These are phyloP conservation scores for Vespertilio murinus DNA, from an alignment of 2,797 vertebrate species.

Conservation along the genomic window DNA sequence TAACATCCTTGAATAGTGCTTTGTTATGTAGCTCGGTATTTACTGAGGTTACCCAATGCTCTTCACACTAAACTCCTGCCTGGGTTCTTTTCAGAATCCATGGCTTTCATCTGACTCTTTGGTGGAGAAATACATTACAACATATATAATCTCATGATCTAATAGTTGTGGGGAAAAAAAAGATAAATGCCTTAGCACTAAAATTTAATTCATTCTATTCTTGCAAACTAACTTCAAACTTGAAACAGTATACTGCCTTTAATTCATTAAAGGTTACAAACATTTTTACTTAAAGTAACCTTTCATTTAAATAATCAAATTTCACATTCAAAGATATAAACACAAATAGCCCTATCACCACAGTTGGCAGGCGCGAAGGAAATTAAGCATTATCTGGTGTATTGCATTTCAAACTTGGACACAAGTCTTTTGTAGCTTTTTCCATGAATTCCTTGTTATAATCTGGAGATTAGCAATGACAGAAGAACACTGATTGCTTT, in stretches of 20 bases:
- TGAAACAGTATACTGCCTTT: conserved; percentile 1
- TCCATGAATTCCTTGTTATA: conserved; percentile 60
- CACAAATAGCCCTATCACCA: conserved; percentile 51
- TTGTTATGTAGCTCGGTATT: conserved; percentile 7
- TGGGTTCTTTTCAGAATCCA: neutral
- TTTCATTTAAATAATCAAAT: conserved; percentile 52
- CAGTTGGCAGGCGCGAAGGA: neutral
- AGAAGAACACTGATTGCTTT: conserved; percentile 39
- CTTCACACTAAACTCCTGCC: neutral
- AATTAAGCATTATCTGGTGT: neutral
- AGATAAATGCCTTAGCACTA: neutral
- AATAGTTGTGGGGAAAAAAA: conserved; percentile 23
- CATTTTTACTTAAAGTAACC: neutral
- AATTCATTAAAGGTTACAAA: conserved; percentile 26
- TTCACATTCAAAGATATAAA: conserved; percentile 40
- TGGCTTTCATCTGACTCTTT: neutral
- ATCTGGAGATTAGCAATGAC: conserved; percentile 61
- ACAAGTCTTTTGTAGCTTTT: neutral
- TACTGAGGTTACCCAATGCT: neutral
- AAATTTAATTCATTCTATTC: neutral
- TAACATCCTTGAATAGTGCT: neutral
- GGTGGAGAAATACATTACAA: neutral
- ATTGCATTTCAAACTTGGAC: conserved; percentile 37
- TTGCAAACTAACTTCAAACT: conserved; percentile 8
- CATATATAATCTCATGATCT: neutral